Conservation (phyloP, 2,113 vertebrate species). For the Xiphorhynchus elegans region DNA sequence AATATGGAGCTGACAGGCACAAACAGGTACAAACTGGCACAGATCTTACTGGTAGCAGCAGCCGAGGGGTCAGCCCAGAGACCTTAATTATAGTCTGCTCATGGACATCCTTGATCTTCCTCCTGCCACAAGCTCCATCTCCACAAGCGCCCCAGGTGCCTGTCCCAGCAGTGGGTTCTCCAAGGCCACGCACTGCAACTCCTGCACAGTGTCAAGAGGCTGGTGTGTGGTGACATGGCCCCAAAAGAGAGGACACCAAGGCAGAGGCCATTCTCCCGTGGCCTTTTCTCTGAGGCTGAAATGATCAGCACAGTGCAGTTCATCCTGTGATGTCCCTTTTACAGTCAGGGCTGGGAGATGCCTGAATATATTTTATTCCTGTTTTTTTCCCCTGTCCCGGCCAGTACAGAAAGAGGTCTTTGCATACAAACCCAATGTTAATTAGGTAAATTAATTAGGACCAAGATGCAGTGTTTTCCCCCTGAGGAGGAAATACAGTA, state of each 20-base stretch:
- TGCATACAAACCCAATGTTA: slow-evolving; percentile 41
- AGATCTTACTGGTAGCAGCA: not conserved
- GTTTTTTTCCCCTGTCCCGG: not conserved
- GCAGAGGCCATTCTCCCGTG: accelerated
- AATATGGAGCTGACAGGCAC: not conserved
- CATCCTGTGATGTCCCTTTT: not conserved
- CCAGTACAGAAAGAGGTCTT: not conserved
- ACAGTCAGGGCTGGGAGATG: not conserved
- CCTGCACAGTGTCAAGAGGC: accelerated
- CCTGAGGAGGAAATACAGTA: slow-evolving; percentile 53
- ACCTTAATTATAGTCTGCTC: accelerated
- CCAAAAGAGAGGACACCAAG: not conserved
- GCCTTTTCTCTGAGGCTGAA: not conserved
- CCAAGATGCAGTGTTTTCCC: slow-evolving; percentile 51
- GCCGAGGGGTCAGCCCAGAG: not conserved
- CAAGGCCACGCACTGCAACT: accelerated
- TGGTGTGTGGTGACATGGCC: accelerated
- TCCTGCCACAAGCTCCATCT: accelerated
- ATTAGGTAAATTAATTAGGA: slow-evolving; percentile 63
- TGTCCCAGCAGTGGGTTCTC: not conserved
- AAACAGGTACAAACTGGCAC: not conserved
- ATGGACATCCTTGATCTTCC: not conserved
- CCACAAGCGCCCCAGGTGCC: accelerated
- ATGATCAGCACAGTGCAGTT: accelerated
- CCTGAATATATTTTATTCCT: slow-evolving; percentile 7